Base-by-base conservation (phyloP, 2,797 vertebrate genomes). In the Telmatherina bonti region DNA sequence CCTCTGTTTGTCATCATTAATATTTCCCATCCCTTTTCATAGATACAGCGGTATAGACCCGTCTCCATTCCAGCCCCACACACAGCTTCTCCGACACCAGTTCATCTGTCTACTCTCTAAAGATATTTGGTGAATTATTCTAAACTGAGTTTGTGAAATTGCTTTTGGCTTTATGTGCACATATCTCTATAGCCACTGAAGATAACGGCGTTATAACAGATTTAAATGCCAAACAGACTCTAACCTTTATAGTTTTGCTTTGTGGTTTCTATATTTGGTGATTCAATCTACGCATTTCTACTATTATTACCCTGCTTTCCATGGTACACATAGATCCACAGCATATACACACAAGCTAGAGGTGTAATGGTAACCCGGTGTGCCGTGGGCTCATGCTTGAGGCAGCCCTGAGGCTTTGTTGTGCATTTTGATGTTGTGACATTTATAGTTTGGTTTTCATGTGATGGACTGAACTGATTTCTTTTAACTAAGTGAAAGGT, bases 341-440 rank as follows among this genome's bases (percentile, higher is more conserved):
- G 45, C 7, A 41, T 2, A 24, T 5, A 30, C 33, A 74, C 53
- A 41, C 20, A 3, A 26, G 16, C 26, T 45, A n/a, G n/a, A n/a
- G n/a, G n/a, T n/a, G 9, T 45, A 52, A 31, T 45, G 26, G 29
- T 61, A 16, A 33, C 12, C 20, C 31, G 16, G 8, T 3, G 22
- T 0, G 9, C 56, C 33, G 30, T 22, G 4, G 29, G 55, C 26
- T 72, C 58, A 60, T 9, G 63, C 49, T 52, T 2, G 4, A 62
- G 60, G 43, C 51, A 45, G 35, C 51, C 49, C 30, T 66, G n/a
- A 45, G 57, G 49, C 68, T 69, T 31, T 76, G n/a, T 31, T 18
- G 24, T 4, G 31, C 41, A 16, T 73, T 7, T 43, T 20, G 33
- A 49, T 55, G 29, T 51, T 43, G 54, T 43, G 47, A 45, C 49